Base-by-base conservation (phyloP, 2,888 invertebrate species). In the Dromius quadrimaculatus region DNA sequence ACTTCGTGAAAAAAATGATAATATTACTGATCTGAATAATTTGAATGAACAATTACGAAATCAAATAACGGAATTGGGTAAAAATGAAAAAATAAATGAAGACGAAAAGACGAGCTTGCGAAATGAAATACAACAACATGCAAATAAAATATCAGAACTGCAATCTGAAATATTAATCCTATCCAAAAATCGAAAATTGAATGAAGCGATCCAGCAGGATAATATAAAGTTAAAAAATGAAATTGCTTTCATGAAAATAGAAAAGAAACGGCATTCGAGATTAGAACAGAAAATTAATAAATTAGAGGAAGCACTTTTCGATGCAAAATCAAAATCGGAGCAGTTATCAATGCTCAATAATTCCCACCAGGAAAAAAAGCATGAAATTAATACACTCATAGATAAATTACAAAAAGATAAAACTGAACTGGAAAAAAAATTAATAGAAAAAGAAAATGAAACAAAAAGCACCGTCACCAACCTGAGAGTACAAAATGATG, bases 31-130 rank as follows among this genome's bases (percentile, higher is more conserved):
- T 5, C 28, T 28, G 8, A 28, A 28, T 28, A 28, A 28, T 28
- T 28, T 28, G 28, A 28, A 28, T 28, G 8, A 3, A 5, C 28
- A 28, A 8, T 28, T 28, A 28, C 28, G 8, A 28, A 28, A 28
- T 28, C 28, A 28, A 28, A 28, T 28, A 28, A 5, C 28, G 8
- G 28, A 28, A 28, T 28, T 28, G 8, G 8, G 4, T 28, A 8
- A 28, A 23, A 54, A 54, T 54, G 28, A 28, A 54, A 23, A 54
- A 54, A 23, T 28, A 23, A 54, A 23, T 54, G 50, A 54, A 54
- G 50, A 47, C n/a, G 47, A 47, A 54, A 54, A 23, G 13, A 11
- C 11, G 6, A 15, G 28, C 4, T 28, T 13, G 28, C 17, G 23
- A n/a, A 28, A 28, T 28, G 28, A 13, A 23, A 54, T 28, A 28